Base-by-base conservation (phyloP, 2,113 vertebrate species). In the Larimichthys polyactis region DNA sequence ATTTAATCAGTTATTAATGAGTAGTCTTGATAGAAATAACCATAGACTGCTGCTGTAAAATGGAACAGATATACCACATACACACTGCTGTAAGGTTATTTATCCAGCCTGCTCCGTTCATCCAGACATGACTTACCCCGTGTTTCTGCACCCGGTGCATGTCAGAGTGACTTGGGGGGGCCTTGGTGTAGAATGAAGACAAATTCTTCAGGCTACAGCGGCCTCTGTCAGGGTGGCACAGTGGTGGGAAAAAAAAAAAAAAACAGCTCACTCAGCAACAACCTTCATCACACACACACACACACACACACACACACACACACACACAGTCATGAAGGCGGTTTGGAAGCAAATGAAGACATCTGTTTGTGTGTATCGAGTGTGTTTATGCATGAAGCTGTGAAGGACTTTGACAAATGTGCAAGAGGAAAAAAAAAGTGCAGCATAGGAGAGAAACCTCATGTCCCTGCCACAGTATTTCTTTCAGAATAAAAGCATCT, bases 181-280 rank as follows among this genome's bases (percentile, higher is more conserved):
- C 78, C 75, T 87, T 81, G 66, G 68, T 75, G 59, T 54, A 51
- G 49, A 90, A 89, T 78, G 82, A 88, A 92, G 87, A 91, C 80
- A 77, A 71, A 90, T 89, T 86, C 62, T 85, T 84, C 82, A 87
- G 76, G 72, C 85, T 22, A 71, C 75, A 57, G 66, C 65, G 79
- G 67, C 68, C 63, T 54, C 58, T 64, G 81, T n/a, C 62, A 24
- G 62, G 54, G 71, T 58, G 46, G 78, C 27, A 88, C 46, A 59
- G 75, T 7, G 0, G 74, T 24, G 36, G 70, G n/a, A n/a, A 57
- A 85, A 87, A 32, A 7, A 7, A 36, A 36, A 40, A 8, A 40
- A 40, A 40, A 90, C 36, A 7, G 83, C 91, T 60, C 71, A 63
- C 71, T 92, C 90, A 89, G 91, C 84, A 83, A 57, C n/a, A 69